These are phyloP conservation scores for Epizoanthus ramosus DNA, from an alignment of 92 coral and sea anemone genomes.

Conservation along the genomic window DNA sequence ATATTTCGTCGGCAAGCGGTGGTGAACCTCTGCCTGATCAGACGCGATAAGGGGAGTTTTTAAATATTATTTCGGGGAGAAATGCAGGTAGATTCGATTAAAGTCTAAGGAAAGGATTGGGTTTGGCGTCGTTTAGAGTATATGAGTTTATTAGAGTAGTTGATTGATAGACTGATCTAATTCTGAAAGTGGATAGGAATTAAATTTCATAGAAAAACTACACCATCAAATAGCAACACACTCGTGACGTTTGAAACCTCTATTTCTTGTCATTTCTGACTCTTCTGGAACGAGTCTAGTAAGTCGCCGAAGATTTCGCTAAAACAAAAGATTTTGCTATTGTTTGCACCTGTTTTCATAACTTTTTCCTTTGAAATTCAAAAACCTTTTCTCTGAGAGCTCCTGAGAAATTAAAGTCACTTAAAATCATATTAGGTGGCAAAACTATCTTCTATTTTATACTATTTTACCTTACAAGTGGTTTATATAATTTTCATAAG, in stretches of 20 bases:
- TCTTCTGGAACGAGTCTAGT: neutral
- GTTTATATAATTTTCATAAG: neutral
- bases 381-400: slow-evolving; percentile 17
- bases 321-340: neutral
- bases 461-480: slow-evolving; percentile 23
- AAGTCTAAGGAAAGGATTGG: slow-evolving; percentile 65
- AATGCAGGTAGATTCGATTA: slow-evolving; percentile 48
- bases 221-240: slow-evolving; percentile 32
- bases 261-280: neutral
- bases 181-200: slow-evolving; percentile 41
- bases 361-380: neutral
- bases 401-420: slow-evolving; percentile 65
- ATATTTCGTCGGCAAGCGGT: slow-evolving; percentile 1
- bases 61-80: slow-evolving; percentile 36
- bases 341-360: slow-evolving; percentile 33
- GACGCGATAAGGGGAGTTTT: slow-evolving; percentile 30
- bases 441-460: slow-evolving; percentile 29
- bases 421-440: slow-evolving; percentile 56
- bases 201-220: slow-evolving; percentile 44
- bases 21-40: slow-evolving; percentile 21
- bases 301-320: slow-evolving; percentile 4
- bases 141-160: slow-evolving; percentile 76
- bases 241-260: slow-evolving; percentile 9
- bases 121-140: slow-evolving; percentile 74
- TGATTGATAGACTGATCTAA: slow-evolving; percentile 73